Evolutionary conservation across 1,140 invertebrate genomes (phyloP).

Genomic region (Hylaeus anthracinus): DNA sequence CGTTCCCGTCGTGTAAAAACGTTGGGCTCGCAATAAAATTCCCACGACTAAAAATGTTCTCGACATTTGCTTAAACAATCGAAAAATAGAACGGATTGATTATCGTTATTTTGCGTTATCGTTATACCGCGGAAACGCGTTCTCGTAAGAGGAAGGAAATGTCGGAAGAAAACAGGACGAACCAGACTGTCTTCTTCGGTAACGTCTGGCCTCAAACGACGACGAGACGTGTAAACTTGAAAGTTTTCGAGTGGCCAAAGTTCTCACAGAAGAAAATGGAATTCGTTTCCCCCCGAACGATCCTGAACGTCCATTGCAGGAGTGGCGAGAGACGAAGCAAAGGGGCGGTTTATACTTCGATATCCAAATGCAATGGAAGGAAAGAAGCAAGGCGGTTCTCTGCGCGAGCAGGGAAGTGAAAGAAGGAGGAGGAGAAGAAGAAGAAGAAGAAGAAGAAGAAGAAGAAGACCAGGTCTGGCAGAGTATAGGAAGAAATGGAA

Average conservation of each 20-base stretch:
- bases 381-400: slow-evolving; percentile 1
- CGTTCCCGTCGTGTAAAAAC: too few species aligned
- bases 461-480: background rate
- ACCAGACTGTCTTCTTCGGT: background rate
- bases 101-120: too few species aligned
- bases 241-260: slow-evolving; percentile 37
- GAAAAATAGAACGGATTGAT: too few species aligned
- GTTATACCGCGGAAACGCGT: background rate
- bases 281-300: slow-evolving; percentile 46
- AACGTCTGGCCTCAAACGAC: slow-evolving; percentile 12
- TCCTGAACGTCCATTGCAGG: slow-evolving; percentile 2
- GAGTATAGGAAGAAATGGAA: background rate
- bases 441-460: background rate
- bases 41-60: too few species aligned
- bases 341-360: slow-evolving; percentile 36
- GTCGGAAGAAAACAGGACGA: background rate
- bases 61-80: too few species aligned
- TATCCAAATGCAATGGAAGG: slow-evolving; percentile 53
- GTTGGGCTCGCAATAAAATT: too few species aligned
- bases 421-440: background rate
- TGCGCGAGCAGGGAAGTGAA: background rate
- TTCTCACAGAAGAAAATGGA: slow-evolving; percentile 51
- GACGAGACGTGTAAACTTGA: slow-evolving; percentile 13
- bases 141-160: background rate
- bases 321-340: background rate